phyloP scores from a whole-genome alignment of 2,888 invertebrate genomes.

The Charanyca ferruginea region DNA sequence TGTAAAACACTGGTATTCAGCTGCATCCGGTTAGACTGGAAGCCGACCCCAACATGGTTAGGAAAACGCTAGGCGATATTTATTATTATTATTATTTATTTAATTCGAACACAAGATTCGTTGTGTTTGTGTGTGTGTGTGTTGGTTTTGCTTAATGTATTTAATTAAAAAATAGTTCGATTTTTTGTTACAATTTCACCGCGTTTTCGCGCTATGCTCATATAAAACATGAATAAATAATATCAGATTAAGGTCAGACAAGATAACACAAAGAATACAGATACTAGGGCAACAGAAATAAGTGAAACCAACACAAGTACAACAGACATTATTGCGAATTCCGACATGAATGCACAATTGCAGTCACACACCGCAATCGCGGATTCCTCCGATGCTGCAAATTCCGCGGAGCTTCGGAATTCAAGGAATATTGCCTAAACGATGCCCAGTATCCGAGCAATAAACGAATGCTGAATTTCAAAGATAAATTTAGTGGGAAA shows the following conservation, averaged over 20 bases:
- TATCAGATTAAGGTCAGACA: not conserved
- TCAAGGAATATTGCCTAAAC: slow-evolving; percentile 45
- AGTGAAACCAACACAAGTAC: slow-evolving; percentile 13
- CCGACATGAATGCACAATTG: slow-evolving; percentile 54
- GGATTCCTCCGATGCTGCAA: slow-evolving; percentile 40
- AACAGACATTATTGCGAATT: slow-evolving; percentile 53
- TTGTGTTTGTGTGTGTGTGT: no score
- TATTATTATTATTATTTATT: no score
- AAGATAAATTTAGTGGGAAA: slow-evolving; percentile 24
- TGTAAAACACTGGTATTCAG: no score
- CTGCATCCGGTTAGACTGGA: no score
- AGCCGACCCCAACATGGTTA: no score
- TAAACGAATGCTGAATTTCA: slow-evolving; percentile 34
- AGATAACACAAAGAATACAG: not conserved
- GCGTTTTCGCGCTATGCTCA: not conserved
- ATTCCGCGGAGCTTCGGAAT: slow-evolving; percentile 46
- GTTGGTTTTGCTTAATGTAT: no score
- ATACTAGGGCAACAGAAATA: not conserved
- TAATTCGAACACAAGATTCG: no score
- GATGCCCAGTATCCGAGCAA: slow-evolving; percentile 12
- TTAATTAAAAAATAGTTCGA: not conserved
- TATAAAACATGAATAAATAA: not conserved
- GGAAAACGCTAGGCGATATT: no score
- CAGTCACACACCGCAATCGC: slow-evolving; percentile 50
- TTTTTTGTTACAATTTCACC: not conserved